Evolutionary conservation across 2,888 invertebrate species (phyloP).

Genomic region (Drosophila incognita): DNA sequence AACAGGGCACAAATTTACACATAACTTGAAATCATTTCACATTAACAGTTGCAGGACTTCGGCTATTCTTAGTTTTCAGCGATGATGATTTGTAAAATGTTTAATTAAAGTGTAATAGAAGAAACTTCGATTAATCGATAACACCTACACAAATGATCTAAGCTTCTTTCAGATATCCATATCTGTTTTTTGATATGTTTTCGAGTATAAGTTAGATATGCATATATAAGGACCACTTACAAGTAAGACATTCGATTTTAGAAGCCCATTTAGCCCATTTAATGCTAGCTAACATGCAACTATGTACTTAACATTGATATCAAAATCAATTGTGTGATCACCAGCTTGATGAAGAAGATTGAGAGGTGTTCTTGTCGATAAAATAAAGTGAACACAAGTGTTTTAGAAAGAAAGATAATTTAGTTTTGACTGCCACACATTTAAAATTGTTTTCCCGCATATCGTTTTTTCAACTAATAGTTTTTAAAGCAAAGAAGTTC

Average conservation of each 20-base stretch:
- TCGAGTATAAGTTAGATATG: neutral
- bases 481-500: neutral
- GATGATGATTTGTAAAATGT: neutral
- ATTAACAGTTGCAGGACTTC: neutral
- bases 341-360: too few species aligned
- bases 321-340: too few species aligned
- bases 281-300: too few species aligned
- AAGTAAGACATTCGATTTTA: neutral
- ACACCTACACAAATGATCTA: neutral
- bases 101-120: neutral
- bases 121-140: neutral
- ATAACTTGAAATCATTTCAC: neutral
- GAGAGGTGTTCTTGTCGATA: too few species aligned
- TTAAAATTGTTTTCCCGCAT: neutral
- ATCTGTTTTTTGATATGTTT: neutral
- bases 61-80: neutral
- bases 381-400: too few species aligned
- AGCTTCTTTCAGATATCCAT: neutral
- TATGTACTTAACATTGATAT: too few species aligned
- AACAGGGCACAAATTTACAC: neutral
- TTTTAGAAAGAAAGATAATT: too few species aligned
- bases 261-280: too few species aligned
- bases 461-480: neutral
- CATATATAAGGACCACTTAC: neutral
- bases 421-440: neutral